phyloP scores from a whole-genome alignment of 2,888 invertebrate genomes.

The Eurytoma californica region DNA sequence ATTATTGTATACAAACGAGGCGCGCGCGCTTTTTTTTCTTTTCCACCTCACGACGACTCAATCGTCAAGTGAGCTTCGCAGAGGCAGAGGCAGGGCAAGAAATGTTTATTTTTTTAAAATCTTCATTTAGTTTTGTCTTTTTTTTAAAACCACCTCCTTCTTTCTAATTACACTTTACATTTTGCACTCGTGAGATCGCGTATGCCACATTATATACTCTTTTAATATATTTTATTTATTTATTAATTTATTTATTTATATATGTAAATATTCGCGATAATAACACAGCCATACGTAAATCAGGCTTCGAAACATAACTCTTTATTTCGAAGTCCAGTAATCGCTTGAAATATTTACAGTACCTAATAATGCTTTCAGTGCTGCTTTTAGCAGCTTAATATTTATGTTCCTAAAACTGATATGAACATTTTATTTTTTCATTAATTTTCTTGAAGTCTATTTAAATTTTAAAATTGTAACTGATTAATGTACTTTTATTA shows the following conservation, averaged over 20 bases:
- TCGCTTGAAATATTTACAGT: slow-evolving; percentile 39
- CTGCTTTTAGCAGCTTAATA: slow-evolving; percentile 3
- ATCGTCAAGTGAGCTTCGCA: slow-evolving; percentile 33
- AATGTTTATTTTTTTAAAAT: slow-evolving; percentile 33
- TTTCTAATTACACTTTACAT: slow-evolving; percentile 42
- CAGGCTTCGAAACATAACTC: slow-evolving; percentile 57
- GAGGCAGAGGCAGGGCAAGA: slow-evolving; percentile 49
- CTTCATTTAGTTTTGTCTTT: slow-evolving; percentile 22
- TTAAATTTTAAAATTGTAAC: too few species aligned
- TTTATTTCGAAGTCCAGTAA: slow-evolving; percentile 47
- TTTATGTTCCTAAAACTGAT: slow-evolving; percentile 9
- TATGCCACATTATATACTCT: slow-evolving; percentile 37
- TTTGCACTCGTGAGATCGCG: slow-evolving; percentile 48
- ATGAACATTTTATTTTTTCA: background rate
- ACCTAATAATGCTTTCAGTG: background rate
- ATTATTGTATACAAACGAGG: slow-evolving; percentile 48
- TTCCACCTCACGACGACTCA: background rate
- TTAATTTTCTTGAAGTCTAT: background rate
- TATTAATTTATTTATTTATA: slow-evolving; percentile 25
- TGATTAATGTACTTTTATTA: background rate
- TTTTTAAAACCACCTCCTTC: background rate
- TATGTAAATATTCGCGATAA: slow-evolving; percentile 53
- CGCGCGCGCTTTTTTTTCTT: slow-evolving; percentile 23
- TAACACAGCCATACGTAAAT: slow-evolving; percentile 58
- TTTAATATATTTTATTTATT: slow-evolving; percentile 36